Base-by-base conservation (phyloP, 2,888 invertebrate genomes). In the Hydraecia micacea region DNA sequence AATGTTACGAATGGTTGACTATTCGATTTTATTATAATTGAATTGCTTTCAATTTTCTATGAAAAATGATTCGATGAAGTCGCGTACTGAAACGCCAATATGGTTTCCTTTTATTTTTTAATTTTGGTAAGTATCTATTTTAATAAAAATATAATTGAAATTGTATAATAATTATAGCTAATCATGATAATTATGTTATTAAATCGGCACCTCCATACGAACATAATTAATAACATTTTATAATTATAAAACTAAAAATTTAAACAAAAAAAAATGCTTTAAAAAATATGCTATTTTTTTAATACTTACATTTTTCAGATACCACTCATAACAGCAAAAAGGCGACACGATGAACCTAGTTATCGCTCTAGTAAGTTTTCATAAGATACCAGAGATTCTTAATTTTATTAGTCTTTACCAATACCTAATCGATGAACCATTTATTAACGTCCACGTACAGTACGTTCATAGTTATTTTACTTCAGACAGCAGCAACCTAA, bases 71-170 rank as follows among this genome's bases (percentile, higher is more conserved):
- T 55, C 62, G 67, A 21, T 79, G 63, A 73, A 75, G 80, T 73
- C 28, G 69, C 67, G 42, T 49, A 18, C 11, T 15, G 42, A 58
- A 46, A 36, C 28, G 32, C 28, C 49, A 76, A 68, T 70, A 87
- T 87, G 87, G 60, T 75, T 87, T 76, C 83, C 66, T 32, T 83
- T 73, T 77, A 39, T 83, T 62, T 82, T 75, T 77, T 81, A 58
- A 42, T 86, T 77, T 80, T 87, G 83, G 87, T 87, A 69, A 76
- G 87, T 60, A 36, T 7, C 4, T 13, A 13, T 13, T 46, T 13
- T 46, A 46, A 46, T 4, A 5, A 46, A 13, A 46, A 46, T n/a
- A 1, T n/a, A n/a, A 15, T 36, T 5, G 6, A 69, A 25, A 15
- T 68, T 32, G 21, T 28, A 68, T 13, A 7, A 21, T 55, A 25